Evolutionary conservation across 2,797 vertebrate species (phyloP).

Genomic region (Gymnopithys bicolor): DNA sequence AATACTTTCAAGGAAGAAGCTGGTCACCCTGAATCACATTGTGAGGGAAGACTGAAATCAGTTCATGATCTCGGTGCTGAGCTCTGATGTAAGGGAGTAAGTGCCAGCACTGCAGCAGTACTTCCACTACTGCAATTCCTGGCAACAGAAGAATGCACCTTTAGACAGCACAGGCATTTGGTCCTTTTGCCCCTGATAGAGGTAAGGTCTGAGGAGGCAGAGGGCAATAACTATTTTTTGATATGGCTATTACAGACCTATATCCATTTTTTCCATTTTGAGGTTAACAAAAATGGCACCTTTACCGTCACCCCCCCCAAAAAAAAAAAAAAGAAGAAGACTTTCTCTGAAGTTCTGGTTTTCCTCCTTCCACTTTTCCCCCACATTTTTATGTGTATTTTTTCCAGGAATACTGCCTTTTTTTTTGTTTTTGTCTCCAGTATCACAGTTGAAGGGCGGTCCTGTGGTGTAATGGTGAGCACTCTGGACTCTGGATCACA

Average conservation of each 20-base stretch:
- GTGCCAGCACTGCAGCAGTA: not conserved
- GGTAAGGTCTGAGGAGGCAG: not conserved
- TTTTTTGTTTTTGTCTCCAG: not conserved
- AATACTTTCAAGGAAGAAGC: not conserved
- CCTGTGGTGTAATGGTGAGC: too few species aligned
- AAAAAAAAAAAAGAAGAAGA: not conserved
- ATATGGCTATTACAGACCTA: not conserved
- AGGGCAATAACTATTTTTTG: accelerated
- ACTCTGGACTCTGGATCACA: too few species aligned
- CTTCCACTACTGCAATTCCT: not conserved
- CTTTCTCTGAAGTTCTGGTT: not conserved
- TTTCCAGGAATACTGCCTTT: not conserved
- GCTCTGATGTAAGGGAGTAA: not conserved
- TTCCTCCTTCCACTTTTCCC: not conserved
- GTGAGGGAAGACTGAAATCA: not conserved
- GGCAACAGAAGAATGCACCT: not conserved
- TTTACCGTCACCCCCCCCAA: not conserved
- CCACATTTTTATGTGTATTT: not conserved
- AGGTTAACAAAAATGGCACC: not conserved
- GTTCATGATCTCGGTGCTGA: not conserved
- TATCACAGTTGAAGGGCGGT: too few species aligned
- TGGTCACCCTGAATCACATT: not conserved
- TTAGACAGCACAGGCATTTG: not conserved
- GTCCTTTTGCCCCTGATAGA: not conserved
- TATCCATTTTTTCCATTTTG: not conserved